Base-by-base conservation (phyloP, 2,888 invertebrate genomes). In the Eupithecia pulchellata region DNA sequence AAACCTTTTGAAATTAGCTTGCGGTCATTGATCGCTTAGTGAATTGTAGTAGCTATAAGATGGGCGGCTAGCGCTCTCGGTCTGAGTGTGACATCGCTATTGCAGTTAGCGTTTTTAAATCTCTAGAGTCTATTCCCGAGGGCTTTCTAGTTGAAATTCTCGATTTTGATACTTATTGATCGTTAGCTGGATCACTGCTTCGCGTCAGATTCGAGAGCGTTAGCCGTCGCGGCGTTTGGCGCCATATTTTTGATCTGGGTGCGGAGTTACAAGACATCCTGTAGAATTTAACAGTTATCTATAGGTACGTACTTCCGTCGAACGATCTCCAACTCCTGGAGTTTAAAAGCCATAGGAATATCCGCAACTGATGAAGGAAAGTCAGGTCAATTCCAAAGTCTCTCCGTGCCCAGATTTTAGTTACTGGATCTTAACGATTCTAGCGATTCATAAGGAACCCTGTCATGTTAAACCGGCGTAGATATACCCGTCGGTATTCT, bases 1-100 rank as follows among this genome's bases (percentile, higher is more conserved):
- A 94, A 94, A 89, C 92, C 91, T 93, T 94, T 93, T 93, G 89
- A 93, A 90, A 86, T 87, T 93, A 93, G 94, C 94, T 93, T 93
- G 89, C 93, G 93, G 89, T 93, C 92, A 88, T 90, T 89, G 93
- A 92, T 92, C 93, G 93, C 83, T 86, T 92, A 93, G 91, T 89
- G 82, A 90, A 89, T 89, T 90, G 91, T 92, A 91, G 91, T 93
- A 93, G 93, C 92, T 92, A 89, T 91, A 92, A 93, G 92, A 88
- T 82, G 85, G 79, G 87, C 91, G 91, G 91, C 89, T 89, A 86
- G 86, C 86, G 92, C 91, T 93, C 91, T 93, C 91, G 88, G 80
- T 89, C 86, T 86, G 84, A 61, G 62, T 75, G 71, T 75, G 75
- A 78, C 82, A 82, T 78, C 77, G 84, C 84, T 72, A 81, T 81